A percentile compares a stretch with the other conserved stretches of the same genome.
Conservation (phyloP, 2,797 vertebrate genomes). For the Catharus ustulatus region DNA sequence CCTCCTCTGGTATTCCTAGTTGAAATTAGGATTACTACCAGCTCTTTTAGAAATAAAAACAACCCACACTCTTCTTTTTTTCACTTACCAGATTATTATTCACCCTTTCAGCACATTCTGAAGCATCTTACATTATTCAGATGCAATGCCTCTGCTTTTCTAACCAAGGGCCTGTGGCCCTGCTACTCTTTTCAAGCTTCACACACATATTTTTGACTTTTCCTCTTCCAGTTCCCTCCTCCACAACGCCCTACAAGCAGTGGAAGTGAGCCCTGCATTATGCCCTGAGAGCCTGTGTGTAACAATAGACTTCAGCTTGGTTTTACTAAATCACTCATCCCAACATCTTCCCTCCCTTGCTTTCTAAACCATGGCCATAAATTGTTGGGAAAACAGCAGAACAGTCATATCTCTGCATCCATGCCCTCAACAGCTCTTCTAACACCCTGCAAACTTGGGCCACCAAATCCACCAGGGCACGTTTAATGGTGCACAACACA, state of each 20-base stretch:
- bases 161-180: background rate
- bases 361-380: conserved; percentile 1
- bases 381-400: background rate
- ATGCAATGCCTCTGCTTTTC: background rate
- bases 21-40: background rate
- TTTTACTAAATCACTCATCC: background rate
- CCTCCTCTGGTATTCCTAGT: background rate
- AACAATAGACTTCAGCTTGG: background rate
- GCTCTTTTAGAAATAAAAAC: background rate
- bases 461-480: background rate
- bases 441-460: background rate
- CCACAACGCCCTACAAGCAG: background rate
- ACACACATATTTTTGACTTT: background rate
- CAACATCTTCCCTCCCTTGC: background rate
- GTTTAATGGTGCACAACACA: background rate
- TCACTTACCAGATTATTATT: background rate
- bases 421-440: background rate
- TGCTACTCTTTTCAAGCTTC: background rate
- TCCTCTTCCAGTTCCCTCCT: background rate
- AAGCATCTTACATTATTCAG: background rate
- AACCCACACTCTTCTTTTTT: background rate
- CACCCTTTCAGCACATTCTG: background rate
- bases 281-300: background rate
- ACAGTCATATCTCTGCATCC: background rate
- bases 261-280: background rate